phyloP scores from a whole-genome alignment of 2,113 vertebrate genomes.

The Vimba vimba region DNA sequence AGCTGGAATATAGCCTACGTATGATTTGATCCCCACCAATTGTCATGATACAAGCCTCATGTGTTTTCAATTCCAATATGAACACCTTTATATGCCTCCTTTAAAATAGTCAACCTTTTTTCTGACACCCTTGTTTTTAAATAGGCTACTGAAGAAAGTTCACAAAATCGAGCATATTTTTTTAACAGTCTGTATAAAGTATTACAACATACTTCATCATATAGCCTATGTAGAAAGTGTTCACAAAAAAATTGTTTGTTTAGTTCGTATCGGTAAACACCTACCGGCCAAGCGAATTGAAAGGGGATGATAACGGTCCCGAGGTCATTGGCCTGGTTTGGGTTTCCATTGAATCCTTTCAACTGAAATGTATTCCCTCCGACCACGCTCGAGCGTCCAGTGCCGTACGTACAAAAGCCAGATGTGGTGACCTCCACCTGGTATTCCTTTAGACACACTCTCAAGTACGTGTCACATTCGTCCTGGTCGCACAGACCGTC shows the following conservation, averaged over 20 bases:
- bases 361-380: constrained; percentile 93
- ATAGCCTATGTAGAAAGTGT: neutral
- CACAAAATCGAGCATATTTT: neutral
- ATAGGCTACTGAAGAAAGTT: neutral
- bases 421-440: constrained; percentile 86
- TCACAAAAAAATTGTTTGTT: neutral
- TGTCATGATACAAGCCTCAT: neutral
- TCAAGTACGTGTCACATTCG: constrained; percentile 93
- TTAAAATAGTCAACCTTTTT: neutral
- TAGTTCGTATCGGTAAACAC: constrained; percentile 57
- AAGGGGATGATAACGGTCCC: constrained; percentile 90
- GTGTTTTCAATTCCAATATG: neutral
- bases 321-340: constrained; percentile 71
- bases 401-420: constrained; percentile 88
- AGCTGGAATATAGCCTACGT: neutral
- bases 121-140: neutral
- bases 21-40: neutral
- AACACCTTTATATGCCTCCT: neutral
- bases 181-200: too few relatives aligned
- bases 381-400: constrained; percentile 86
- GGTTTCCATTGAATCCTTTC: constrained; percentile 76
- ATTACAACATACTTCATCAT: neutral
- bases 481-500: constrained; percentile 81
- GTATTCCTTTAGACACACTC: constrained; percentile 94
- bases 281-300: constrained; percentile 95